Evolutionary conservation across 2,113 vertebrate genomes (phyloP), one percentile per base, ranked within the genome.

Genomic region (Oophaga pumilio): DNA sequence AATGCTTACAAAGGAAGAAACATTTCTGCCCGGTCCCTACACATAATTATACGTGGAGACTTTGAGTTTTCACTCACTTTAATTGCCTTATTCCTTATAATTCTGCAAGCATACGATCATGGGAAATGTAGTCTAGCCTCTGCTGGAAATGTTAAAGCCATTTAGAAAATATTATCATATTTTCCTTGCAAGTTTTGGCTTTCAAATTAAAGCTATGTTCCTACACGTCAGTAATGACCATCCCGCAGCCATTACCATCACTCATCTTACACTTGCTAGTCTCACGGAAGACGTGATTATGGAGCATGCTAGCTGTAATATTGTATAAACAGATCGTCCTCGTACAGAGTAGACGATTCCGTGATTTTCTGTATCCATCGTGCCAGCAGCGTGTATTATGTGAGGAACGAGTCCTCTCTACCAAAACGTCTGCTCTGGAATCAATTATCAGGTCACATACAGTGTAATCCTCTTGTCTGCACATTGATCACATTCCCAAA

Each of bases 401-500:
- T 69, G 76, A 33, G 59, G 11, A 68, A 28, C 76, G 62, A 69
- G 62, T 53, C 76, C 53, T 66, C 62, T 79, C 13, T 85, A 76
- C 33, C 52, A 7, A 77, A 66, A 8, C 49, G 33, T 50, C 17
- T 68, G 14, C 22, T 86, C 85, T 86, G 85, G 85, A 80, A 79
- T 57, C 76, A 68, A 86, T 86, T 79, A 86, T 68, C 62, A 24
- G 85, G 18, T 66, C 52, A 57, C 68, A 73, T 59, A 43, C 52
- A 84, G 66, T 43, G 68, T 73, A 74, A 84, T 71, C 68, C 82
- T 73, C 82, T 59, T 73, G 66, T 84, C 66, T 73, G 49, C 43
- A 17, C 68, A 73, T 73, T 43, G 82, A 74, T 26, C 82, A 84
- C 82, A 84, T 84, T 84, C 68, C n/a, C 28, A 73, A 8, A 59